Evolutionary conservation across 2,797 vertebrate species (phyloP).

Genomic region (Sylvilagus floridanus): DNA sequence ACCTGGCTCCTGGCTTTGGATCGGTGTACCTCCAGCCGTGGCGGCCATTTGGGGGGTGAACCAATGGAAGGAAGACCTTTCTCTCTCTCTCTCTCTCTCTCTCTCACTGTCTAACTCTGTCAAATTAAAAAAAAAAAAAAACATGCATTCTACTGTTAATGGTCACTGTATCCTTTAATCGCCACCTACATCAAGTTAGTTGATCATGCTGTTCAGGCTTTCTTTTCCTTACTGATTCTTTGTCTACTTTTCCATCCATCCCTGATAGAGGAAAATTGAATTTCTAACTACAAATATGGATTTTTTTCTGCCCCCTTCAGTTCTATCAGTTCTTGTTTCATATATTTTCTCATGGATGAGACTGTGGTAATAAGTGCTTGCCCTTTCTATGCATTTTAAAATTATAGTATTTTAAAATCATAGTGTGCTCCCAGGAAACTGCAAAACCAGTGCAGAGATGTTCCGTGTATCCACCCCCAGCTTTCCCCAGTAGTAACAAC

Average conservation of each 20-base stretch:
- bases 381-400: neutral
- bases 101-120: too few relatives aligned
- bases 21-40: too few relatives aligned
- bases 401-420: conserved; percentile 16
- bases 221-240: neutral
- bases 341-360: neutral
- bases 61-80: too few relatives aligned
- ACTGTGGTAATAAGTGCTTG: neutral
- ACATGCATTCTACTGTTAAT: neutral
- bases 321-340: neutral
- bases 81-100: too few relatives aligned
- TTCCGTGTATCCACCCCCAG: neutral
- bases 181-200: neutral
- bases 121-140: too few relatives aligned
- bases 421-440: neutral
- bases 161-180: neutral
- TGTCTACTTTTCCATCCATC: neutral
- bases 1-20: too few relatives aligned
- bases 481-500: neutral
- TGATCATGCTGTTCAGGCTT: neutral
- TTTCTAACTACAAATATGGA: neutral
- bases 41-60: too few relatives aligned
- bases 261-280: neutral
- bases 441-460: neutral
- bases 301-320: neutral